These are phyloP conservation scores for Trissolcus basalis DNA, from an alignment of 1,140 invertebrate species.

Conservation along the genomic window DNA sequence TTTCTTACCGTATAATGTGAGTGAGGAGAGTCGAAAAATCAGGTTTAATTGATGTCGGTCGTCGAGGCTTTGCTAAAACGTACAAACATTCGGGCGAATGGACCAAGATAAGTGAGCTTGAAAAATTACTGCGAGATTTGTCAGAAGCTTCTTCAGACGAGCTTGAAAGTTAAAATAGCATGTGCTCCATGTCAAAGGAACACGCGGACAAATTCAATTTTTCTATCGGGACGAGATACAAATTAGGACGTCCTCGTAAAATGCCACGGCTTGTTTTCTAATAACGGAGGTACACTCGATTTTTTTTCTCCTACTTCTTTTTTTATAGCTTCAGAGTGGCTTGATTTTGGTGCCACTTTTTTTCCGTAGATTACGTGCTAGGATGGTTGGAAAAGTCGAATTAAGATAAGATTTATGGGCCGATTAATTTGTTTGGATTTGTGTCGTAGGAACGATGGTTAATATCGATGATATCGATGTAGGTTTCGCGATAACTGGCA, in stretches of 20 bases:
- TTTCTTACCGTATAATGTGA: neutral
- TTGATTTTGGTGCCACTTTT: neutral
- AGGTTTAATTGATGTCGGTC: conserved; percentile 4
- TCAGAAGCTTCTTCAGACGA: conserved; percentile 13
- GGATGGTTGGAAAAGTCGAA: too few species aligned
- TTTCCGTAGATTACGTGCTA: too few species aligned
- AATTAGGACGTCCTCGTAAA: neutral
- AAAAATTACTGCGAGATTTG: conserved; percentile 30
- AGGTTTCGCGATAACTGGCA: neutral
- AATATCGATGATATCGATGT: neutral
- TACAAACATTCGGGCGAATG: neutral
- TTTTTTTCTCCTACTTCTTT: too few species aligned
- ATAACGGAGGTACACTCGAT: too few species aligned
- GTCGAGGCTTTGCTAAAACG: neutral
- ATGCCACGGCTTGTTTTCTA: too few species aligned
- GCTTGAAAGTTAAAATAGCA: conserved; percentile 22
- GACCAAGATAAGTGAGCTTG: conserved; percentile 12
- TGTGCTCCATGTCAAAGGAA: conserved; percentile 17
- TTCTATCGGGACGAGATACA: neutral
- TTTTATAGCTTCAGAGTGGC: too few species aligned
- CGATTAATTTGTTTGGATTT: too few species aligned
- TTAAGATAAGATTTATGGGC: too few species aligned
- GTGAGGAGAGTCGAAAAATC: conserved; percentile 1
- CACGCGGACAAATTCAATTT: conserved; percentile 15
- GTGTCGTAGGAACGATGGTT: neutral